These are phyloP conservation scores for Hylyphantes graminicola DNA, from an alignment of 1,140 invertebrate genomes.

Conservation along the genomic window DNA sequence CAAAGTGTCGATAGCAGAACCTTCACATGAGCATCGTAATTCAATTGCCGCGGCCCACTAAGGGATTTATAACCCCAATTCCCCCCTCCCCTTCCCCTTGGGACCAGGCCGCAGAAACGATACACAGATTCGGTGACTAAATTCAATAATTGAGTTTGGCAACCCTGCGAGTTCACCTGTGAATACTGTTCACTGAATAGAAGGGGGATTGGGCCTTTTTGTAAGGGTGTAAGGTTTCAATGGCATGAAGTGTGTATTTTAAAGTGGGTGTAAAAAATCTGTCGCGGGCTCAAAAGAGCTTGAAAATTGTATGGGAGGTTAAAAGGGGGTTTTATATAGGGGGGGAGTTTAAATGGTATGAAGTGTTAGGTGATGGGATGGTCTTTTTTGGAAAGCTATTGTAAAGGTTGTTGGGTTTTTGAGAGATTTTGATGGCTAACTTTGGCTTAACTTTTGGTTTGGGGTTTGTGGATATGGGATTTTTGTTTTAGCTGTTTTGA, in stretches of 20 bases:
- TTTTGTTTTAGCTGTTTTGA: too few species aligned
- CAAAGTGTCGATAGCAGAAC: background rate
- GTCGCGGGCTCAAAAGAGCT: constrained; percentile 33
- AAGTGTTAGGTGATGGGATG: background rate
- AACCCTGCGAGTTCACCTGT: background rate
- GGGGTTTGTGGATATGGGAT: too few species aligned
- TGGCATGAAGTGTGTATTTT: background rate
- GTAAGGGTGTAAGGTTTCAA: background rate
- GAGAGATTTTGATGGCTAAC: background rate
- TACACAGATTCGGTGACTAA: constrained; percentile 55
- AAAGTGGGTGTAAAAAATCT: constrained; percentile 36
- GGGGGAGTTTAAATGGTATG: background rate
- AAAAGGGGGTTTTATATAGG: background rate
- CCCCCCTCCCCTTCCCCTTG: background rate
- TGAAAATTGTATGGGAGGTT: constrained; percentile 16
- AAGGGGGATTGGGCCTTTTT: background rate
- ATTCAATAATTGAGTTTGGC: constrained; percentile 50
- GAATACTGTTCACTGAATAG: background rate
- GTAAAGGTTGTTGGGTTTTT: background rate
- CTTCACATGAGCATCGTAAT: constrained; percentile 40
- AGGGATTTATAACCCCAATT: constrained; percentile 33
- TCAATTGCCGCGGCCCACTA: constrained; percentile 19
- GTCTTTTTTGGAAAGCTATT: background rate
- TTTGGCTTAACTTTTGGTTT: background rate
- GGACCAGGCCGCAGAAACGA: constrained; percentile 37